phyloP scores from a whole-genome alignment of 2,888 invertebrate genomes.

The Corbicula japonica region DNA sequence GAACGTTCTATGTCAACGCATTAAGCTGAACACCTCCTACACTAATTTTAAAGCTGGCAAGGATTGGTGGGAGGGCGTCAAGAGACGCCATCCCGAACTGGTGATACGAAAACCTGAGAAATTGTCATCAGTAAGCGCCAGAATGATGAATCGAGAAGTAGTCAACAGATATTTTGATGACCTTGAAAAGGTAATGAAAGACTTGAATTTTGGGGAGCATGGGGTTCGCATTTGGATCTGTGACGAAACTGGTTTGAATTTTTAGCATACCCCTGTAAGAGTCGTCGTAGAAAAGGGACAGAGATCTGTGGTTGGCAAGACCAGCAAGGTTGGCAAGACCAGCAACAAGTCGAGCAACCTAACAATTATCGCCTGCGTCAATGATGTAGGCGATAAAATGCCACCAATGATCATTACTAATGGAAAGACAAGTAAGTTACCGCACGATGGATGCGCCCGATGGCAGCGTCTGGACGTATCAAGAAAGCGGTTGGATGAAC shows the following conservation, averaged over 20 bases:
- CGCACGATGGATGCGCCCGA: constrained; percentile 38
- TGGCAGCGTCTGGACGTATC: not conserved
- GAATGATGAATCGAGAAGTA: constrained; percentile 38
- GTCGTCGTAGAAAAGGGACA: constrained; percentile 26
- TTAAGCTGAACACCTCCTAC: constrained; percentile 5
- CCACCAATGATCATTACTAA: too few species aligned
- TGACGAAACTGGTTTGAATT: too few species aligned
- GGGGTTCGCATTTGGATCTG: too few species aligned
- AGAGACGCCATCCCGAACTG: constrained; percentile 35
- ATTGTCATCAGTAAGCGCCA: constrained; percentile 15
- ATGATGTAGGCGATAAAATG: constrained; percentile 18
- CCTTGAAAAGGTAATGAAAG: constrained; percentile 4
- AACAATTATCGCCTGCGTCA: constrained; percentile 35
- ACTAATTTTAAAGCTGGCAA: constrained; percentile 26
- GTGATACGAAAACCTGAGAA: constrained; percentile 43
- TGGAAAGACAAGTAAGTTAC: too few species aligned
- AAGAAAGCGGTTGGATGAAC: too few species aligned
- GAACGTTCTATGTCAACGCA: constrained; percentile 6
- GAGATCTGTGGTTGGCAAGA: too few species aligned
- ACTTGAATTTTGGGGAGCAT: constrained; percentile 12
- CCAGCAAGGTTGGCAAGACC: constrained; percentile 7
- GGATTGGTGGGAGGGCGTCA: constrained; percentile 45
- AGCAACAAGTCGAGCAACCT: constrained; percentile 21
- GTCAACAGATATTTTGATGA: constrained; percentile 32
- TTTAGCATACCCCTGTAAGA: constrained; percentile 10